A percentile compares a stretch with the other conserved stretches of the same genome.
Evolutionary conservation across 2,888 invertebrate genomes (phyloP).

Genomic region (Drosophila robusta): DNA sequence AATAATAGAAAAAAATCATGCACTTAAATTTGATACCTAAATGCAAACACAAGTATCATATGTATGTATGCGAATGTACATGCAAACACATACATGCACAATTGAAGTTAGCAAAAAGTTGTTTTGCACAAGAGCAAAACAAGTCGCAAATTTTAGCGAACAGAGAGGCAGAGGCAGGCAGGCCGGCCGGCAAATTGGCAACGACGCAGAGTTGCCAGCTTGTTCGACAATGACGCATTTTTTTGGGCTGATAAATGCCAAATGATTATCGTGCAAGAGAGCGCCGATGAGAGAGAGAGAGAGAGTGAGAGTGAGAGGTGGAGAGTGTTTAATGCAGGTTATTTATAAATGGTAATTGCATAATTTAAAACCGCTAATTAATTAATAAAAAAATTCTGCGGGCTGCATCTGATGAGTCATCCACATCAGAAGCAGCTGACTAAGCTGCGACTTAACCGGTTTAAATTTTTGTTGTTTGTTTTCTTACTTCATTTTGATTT

Average conservation of each 20-base stretch:
- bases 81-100: conserved; percentile 3
- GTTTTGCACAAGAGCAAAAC: conserved; percentile 30
- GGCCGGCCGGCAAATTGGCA: conserved; percentile 58
- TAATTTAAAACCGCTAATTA: conserved; percentile 53
- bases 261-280: conserved; percentile 31
- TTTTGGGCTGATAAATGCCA: conserved; percentile 53
- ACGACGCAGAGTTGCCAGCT: conserved; percentile 40
- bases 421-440: conserved; percentile 33
- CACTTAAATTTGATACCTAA: conserved; percentile 38
- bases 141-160: conserved; percentile 25
- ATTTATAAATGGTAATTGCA: conserved; percentile 47
- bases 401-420: conserved; percentile 54
- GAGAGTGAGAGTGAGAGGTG: neutral
- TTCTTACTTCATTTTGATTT: conserved; percentile 47
- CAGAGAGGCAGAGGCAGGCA: conserved; percentile 24
- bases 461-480: conserved; percentile 30
- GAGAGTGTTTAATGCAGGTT: conserved; percentile 22
- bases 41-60: conserved; percentile 9
- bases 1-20: conserved; percentile 55
- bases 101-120: conserved; percentile 36
- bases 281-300: neutral
- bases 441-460: conserved; percentile 59
- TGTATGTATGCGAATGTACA: neutral
- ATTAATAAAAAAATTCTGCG: conserved; percentile 41
- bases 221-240: conserved; percentile 42